A percentile compares a stretch with the other conserved stretches of the same genome.
phyloP scores from a whole-genome alignment of 2,888 invertebrate species.

The Chloromyia formosa region DNA sequence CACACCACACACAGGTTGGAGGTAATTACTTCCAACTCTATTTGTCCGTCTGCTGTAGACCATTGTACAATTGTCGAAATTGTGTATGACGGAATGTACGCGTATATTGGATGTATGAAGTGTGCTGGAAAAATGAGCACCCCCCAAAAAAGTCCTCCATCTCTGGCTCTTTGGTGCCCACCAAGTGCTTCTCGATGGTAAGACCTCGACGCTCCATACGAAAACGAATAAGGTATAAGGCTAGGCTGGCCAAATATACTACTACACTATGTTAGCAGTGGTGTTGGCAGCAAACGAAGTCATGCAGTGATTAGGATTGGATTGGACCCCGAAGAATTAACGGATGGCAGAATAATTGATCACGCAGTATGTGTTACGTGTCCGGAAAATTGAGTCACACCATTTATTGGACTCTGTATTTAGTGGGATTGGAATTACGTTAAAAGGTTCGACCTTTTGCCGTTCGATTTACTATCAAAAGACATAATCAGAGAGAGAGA shows the following conservation, averaged over 20 bases:
- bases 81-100: neutral
- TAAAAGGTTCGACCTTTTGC: constrained; percentile 33
- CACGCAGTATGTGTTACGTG: constrained; percentile 42
- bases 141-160: constrained; percentile 21
- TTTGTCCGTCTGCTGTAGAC: constrained; percentile 17
- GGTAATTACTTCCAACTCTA: constrained; percentile 40
- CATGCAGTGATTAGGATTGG: constrained; percentile 42
- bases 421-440: constrained; percentile 20
- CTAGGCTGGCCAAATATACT: neutral
- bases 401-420: constrained; percentile 26
- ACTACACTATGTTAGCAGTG: neutral
- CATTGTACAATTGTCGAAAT: constrained; percentile 22
- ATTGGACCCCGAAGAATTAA: constrained; percentile 32
- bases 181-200: neutral
- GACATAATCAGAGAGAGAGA: neutral
- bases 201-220: neutral
- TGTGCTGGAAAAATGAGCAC: constrained; percentile 11
- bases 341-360: constrained; percentile 42
- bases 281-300: constrained; percentile 9
- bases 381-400: constrained; percentile 42
- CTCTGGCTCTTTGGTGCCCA: neutral
- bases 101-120: no score
- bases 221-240: neutral
- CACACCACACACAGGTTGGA: constrained; percentile 31
- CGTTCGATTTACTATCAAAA: constrained; percentile 26